phyloP scores from a whole-genome alignment of 2,888 invertebrate genomes.

The Caenorhabditis zanzibari region DNA sequence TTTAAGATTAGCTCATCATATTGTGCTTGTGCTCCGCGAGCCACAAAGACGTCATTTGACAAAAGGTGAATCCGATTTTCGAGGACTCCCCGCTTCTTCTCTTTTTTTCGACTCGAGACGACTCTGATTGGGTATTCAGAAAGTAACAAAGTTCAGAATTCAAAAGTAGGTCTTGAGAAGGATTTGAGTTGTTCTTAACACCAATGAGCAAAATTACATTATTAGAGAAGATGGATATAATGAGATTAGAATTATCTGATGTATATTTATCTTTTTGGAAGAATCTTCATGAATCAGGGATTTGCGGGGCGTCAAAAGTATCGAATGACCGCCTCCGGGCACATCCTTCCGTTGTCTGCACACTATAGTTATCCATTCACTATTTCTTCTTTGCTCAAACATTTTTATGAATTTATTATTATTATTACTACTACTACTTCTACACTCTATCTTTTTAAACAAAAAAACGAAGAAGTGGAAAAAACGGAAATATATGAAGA shows the following conservation, averaged over 20 bases:
- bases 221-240: not conserved
- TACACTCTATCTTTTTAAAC: constrained; percentile 19
- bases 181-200: constrained; percentile 24
- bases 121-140: constrained; percentile 50
- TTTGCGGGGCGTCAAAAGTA: constrained; percentile 62
- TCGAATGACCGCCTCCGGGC: constrained; percentile 62
- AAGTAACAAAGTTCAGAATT: constrained; percentile 54
- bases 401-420: constrained; percentile 65
- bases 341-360: constrained; percentile 51
- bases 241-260: constrained; percentile 1
- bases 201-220: constrained; percentile 39
- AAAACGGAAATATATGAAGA: constrained; percentile 19
- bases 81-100: constrained; percentile 7
- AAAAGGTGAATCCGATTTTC: constrained; percentile 57
- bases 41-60: constrained; percentile 54
- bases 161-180: constrained; percentile 22
- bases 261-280: constrained; percentile 6
- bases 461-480: constrained; percentile 17
- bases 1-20: constrained; percentile 59
- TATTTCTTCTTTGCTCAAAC: constrained; percentile 58
- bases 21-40: constrained; percentile 50
- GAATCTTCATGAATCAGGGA: constrained; percentile 31
- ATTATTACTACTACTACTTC: constrained; percentile 48
- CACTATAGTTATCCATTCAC: constrained; percentile 45
- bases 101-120: constrained; percentile 25